These are phyloP conservation scores for Drosophila yakuba DNA, from an alignment of 1,140 invertebrate genomes.

Conservation along the genomic window DNA sequence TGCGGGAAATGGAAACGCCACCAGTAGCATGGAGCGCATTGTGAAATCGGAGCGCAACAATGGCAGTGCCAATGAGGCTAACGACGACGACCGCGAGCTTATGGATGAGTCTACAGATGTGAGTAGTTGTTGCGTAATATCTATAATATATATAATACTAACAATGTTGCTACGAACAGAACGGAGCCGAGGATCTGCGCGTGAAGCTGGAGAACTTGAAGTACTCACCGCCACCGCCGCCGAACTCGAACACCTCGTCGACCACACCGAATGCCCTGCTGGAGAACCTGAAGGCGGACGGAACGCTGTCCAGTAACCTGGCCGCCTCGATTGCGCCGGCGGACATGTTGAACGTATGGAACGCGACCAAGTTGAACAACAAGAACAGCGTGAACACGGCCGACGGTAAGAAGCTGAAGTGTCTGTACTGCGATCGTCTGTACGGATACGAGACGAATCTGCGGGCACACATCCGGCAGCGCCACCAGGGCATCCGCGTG, in stretches of 20 bases:
- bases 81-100: constrained; percentile 77
- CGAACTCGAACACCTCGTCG: constrained; percentile 85
- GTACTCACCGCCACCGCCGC: constrained; percentile 85
- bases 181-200: constrained; percentile 86
- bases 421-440: constrained; percentile 95
- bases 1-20: constrained; percentile 77
- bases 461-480: constrained; percentile 94
- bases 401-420: constrained; percentile 93
- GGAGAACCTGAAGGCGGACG: constrained; percentile 85
- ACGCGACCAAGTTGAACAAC: constrained; percentile 84
- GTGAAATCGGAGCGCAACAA: constrained; percentile 84
- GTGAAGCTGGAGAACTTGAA: constrained; percentile 86
- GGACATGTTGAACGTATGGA: constrained; percentile 85
- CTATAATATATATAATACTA: not conserved
- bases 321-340: constrained; percentile 81
- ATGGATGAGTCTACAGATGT: constrained; percentile 84
- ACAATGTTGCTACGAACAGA: constrained; percentile 31
- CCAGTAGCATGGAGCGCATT: constrained; percentile 71
- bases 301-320: constrained; percentile 75
- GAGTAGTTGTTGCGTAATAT: constrained; percentile 5
- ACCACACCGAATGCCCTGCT: constrained; percentile 85
- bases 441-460: constrained; percentile 97
- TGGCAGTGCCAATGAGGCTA: constrained; percentile 83
- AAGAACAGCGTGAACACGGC: constrained; percentile 84
- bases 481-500: constrained; percentile 95